These are phyloP conservation scores for Girardia tigrina DNA, from an alignment of 2,888 invertebrate species.

Conservation along the genomic window DNA sequence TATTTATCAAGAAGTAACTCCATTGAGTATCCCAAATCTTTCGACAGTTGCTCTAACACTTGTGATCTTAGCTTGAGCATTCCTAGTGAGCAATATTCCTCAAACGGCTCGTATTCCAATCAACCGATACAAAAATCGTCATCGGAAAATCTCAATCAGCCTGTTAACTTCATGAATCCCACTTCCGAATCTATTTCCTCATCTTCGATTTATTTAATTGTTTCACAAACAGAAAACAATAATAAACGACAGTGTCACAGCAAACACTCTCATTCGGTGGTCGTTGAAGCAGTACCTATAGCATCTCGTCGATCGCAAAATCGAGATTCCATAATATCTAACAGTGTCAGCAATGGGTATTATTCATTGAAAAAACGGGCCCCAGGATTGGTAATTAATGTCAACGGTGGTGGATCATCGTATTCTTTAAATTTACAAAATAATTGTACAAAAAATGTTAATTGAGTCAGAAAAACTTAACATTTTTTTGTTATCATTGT, in stretches of 20 bases:
- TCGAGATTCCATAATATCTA: not conserved
- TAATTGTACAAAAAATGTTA: not conserved
- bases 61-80: not conserved
- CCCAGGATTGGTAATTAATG: not conserved
- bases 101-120: not conserved
- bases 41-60: not conserved
- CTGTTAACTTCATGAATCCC: not conserved
- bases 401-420: not conserved
- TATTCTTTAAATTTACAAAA: not conserved
- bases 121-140: not conserved
- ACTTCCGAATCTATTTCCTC: not conserved
- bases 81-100: not conserved
- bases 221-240: not conserved
- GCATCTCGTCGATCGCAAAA: not conserved
- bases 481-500: no score
- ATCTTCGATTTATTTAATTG: conserved; percentile 14
- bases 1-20: not conserved
- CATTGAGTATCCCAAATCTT: not conserved
- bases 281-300: not conserved
- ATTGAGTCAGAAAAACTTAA: no score
- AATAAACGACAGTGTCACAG: conserved; percentile 18
- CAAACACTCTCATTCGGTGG: conserved; percentile 7
- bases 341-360: not conserved
- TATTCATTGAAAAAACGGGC: not conserved
- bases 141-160: not conserved